phyloP scores from a whole-genome alignment of 2,888 invertebrate species.

The Diadegma fenestrale region DNA sequence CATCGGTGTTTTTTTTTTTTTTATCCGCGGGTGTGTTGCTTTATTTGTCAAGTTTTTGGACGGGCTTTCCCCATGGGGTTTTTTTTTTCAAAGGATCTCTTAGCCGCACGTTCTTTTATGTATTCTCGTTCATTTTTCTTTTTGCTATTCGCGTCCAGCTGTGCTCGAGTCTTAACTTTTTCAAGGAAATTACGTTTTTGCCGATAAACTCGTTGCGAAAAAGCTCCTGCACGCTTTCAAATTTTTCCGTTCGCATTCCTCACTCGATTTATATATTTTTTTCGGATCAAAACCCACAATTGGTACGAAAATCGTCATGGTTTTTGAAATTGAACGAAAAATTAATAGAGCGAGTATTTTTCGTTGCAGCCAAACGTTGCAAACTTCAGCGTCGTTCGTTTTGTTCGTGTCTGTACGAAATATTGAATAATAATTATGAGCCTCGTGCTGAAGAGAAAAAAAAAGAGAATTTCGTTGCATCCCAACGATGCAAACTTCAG shows the following conservation, averaged over 20 bases:
- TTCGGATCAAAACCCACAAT: too few relatives aligned
- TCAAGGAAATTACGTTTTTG: slow-evolving; percentile 68
- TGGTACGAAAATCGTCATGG: too few relatives aligned
- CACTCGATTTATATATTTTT: slow-evolving; percentile 10
- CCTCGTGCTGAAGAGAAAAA: too few relatives aligned
- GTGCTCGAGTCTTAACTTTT: slow-evolving; percentile 59
- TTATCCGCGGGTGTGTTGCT: slow-evolving; percentile 2
- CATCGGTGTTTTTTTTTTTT: too few relatives aligned
- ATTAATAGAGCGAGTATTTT: too few relatives aligned
- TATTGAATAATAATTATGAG: too few relatives aligned
- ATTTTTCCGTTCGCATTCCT: slow-evolving; percentile 48
- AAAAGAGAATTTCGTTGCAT: too few relatives aligned
- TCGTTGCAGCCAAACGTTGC: too few relatives aligned
- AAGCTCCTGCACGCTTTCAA: slow-evolving; percentile 64
- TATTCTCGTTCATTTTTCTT: background rate
- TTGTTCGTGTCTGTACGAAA: too few relatives aligned
- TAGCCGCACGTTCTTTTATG: background rate
- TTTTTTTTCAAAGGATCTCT: slow-evolving; percentile 14
- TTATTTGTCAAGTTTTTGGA: slow-evolving; percentile 35
- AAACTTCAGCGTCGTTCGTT: too few relatives aligned
- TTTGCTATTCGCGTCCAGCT: background rate
- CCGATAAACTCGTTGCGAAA: slow-evolving; percentile 65
- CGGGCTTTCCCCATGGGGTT: slow-evolving; percentile 51
- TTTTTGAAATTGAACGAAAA: too few relatives aligned
- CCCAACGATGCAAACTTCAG: too few relatives aligned